phyloP scores from a whole-genome alignment of 2,888 invertebrate genomes.

The Subacronicta megacephala region DNA sequence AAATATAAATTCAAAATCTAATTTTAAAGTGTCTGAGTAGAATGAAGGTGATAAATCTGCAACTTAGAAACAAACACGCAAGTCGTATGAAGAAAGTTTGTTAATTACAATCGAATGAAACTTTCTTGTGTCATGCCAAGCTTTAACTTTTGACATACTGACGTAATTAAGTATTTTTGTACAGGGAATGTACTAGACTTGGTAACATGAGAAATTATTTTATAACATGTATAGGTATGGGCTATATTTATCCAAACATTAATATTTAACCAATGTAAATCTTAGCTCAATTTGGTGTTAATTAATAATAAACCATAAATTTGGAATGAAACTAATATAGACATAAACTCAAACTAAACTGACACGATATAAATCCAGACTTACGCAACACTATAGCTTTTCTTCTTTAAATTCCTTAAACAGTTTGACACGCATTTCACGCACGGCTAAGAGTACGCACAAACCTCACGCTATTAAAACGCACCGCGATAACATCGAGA shows the following conservation, averaged over 20 bases:
- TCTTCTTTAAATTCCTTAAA: conserved; percentile 32
- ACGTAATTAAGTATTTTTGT: conserved; percentile 52
- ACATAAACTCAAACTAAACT: background rate
- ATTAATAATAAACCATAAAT: too few relatives aligned
- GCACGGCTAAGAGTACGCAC: conserved; percentile 45
- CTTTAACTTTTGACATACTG: conserved; percentile 50
- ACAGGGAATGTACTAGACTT: background rate
- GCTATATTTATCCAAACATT: too few relatives aligned
- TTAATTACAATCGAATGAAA: conserved; percentile 53
- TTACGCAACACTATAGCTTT: conserved; percentile 9
- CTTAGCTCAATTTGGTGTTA: too few relatives aligned
- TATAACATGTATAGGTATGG: too few relatives aligned
- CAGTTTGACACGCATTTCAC: conserved; percentile 45
- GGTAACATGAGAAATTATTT: background rate
- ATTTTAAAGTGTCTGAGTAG: conserved; percentile 20
- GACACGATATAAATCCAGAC: conserved; percentile 2
- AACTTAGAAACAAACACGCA: conserved; percentile 35
- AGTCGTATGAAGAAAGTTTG: conserved; percentile 46
- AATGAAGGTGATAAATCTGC: conserved; percentile 34
- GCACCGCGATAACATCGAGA: conserved; percentile 58
- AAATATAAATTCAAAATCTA: conserved; percentile 10
- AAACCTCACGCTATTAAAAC: conserved; percentile 57
- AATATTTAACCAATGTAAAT: too few relatives aligned
- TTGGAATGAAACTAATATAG: too few relatives aligned
- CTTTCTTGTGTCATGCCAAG: conserved; percentile 36